Conservation (phyloP, 2,113 vertebrate species). For the Zeus faber region DNA sequence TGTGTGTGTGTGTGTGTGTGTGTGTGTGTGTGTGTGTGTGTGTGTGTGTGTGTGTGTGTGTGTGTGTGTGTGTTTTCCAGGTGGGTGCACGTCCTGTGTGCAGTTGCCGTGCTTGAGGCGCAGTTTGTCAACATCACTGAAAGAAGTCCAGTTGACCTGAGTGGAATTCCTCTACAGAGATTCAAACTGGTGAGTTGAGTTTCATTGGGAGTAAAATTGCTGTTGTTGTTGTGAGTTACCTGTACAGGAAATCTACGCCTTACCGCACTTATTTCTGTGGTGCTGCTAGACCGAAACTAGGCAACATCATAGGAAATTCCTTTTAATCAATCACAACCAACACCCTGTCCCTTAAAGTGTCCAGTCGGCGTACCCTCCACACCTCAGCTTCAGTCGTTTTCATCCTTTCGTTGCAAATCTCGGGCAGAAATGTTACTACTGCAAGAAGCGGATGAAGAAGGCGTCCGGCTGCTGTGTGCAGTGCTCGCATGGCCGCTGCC, state of each 20-base stretch:
- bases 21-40: no score
- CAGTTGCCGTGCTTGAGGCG: conserved; percentile 89
- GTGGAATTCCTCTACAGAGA: conserved; percentile 88
- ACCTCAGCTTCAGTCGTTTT: neutral
- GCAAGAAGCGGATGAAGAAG: conserved; percentile 95
- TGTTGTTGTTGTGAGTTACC: neutral
- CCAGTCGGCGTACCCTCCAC: neutral
- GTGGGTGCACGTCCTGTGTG: conserved; percentile 95
- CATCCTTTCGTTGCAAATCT: neutral
- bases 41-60: no score
- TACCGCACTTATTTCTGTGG: no score
- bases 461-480: conserved; percentile 91
- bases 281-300: no score
- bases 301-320: no score
- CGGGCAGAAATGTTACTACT: conserved; percentile 92
- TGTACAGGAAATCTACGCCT: no score
- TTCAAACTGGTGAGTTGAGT: conserved; percentile 86
- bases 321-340: neutral
- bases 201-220: neutral
- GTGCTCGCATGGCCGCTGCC: conserved; percentile 95
- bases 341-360: neutral
- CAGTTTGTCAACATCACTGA: conserved; percentile 87
- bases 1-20: no score
- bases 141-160: conserved; percentile 91
- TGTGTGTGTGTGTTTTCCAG: conserved; percentile 60